phyloP scores from a whole-genome alignment of 2,113 vertebrate genomes.

The Erythrocercus mccallii region DNA sequence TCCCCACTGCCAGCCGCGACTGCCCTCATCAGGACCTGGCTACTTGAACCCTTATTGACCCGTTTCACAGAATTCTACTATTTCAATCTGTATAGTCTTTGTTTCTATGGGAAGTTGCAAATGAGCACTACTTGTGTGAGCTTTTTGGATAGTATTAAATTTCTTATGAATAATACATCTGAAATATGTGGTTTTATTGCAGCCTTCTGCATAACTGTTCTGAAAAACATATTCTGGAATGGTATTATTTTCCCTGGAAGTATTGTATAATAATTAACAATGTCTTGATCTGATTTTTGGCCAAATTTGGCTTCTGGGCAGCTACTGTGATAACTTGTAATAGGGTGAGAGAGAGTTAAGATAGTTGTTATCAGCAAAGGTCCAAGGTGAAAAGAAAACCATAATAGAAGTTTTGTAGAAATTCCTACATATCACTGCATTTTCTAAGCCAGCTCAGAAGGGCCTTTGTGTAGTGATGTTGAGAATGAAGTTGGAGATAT shows the following conservation, averaged over 20 bases:
- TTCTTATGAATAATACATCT: conserved; percentile 33
- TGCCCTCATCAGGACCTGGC: neutral
- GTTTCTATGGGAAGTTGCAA: neutral
- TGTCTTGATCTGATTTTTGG: neutral
- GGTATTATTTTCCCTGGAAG: neutral
- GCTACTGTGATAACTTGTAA: neutral
- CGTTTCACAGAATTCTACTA: neutral
- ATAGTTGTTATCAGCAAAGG: neutral
- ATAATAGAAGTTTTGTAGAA: neutral
- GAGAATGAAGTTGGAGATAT: neutral
- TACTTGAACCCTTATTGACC: neutral
- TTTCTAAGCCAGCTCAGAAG: neutral
- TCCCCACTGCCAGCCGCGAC: neutral
- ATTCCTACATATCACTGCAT: neutral
- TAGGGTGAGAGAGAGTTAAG: neutral
- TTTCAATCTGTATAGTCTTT: neutral
- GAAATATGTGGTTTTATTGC: neutral
- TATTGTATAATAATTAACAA: neutral
- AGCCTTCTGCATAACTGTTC: neutral
- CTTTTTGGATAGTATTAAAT: neutral
- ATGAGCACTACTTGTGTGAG: neutral
- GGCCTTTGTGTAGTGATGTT: neutral
- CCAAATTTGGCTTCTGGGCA: neutral
- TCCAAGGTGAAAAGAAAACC: neutral
- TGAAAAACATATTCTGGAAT: neutral